Conservation (phyloP, 1,140 invertebrate species). For the Ips typographus region DNA sequence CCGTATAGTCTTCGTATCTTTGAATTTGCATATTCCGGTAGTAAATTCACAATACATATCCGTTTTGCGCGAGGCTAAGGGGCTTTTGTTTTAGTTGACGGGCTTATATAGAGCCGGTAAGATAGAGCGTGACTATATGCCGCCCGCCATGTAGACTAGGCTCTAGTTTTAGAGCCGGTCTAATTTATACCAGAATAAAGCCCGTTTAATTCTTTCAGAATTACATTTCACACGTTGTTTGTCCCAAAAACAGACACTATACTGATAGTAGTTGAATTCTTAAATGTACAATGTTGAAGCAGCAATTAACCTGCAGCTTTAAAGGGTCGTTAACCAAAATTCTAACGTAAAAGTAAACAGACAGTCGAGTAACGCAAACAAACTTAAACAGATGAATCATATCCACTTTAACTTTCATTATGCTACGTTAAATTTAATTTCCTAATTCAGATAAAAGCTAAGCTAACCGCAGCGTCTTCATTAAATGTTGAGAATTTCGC, state of each 20-base stretch:
- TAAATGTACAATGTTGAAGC: no score
- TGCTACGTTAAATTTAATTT: slow-evolving; percentile 19
- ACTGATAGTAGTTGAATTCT: no score
- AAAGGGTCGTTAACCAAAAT: no score
- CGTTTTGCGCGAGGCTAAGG: slow-evolving; percentile 11
- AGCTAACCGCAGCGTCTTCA: slow-evolving; percentile 19
- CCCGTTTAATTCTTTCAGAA: not conserved
- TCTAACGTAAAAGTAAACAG: no score
- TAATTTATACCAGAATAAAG: slow-evolving; percentile 14
- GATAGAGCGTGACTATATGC: slow-evolving; percentile 35
- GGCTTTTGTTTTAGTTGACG: slow-evolving; percentile 27
- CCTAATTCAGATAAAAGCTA: slow-evolving; percentile 11
- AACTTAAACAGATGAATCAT: not conserved
- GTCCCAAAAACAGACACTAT: no score
- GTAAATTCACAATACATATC: slow-evolving; percentile 27
- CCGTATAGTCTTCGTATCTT: slow-evolving; percentile 8
- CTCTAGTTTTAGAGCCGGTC: slow-evolving; percentile 1
- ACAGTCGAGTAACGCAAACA: no score
- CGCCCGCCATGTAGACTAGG: slow-evolving; percentile 26
- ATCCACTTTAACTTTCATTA: slow-evolving; percentile 16
- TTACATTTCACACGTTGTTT: not conserved
- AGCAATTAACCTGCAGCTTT: no score
- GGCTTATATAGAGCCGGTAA: slow-evolving; percentile 37
- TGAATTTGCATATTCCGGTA: slow-evolving; percentile 23
- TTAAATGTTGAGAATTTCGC: slow-evolving; percentile 14